Percentiles rank a stretch among this genome's conserved stretches.
These are phyloP conservation scores for Lemur catta DNA, from an alignment of 2,797 vertebrate genomes.

Conservation along the genomic window DNA sequence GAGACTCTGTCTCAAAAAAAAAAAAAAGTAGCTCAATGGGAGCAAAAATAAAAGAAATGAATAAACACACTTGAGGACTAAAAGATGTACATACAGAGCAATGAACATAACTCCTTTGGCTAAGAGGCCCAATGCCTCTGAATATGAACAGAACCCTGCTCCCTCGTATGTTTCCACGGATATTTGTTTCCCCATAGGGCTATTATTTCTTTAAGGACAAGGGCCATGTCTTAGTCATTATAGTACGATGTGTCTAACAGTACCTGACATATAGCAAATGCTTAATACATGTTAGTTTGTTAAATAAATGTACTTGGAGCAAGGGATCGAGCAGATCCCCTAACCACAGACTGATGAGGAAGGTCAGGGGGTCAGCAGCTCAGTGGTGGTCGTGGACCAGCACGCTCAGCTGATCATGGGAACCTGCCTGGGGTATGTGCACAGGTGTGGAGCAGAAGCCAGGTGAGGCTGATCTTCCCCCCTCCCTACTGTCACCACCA, in stretches of 20 bases:
- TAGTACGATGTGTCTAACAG: background rate
- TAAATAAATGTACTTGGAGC: background rate
- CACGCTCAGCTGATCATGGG: no score
- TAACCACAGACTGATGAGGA: background rate
- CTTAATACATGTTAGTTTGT: background rate
- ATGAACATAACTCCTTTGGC: background rate
- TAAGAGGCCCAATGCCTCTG: background rate
- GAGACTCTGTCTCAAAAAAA: background rate
- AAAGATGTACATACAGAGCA: background rate
- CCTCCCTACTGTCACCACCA: background rate
- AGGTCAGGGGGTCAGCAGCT: background rate
- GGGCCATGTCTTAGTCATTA: background rate
- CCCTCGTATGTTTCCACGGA: background rate
- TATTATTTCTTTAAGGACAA: background rate
- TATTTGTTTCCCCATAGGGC: background rate
- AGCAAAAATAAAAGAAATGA: slow-evolving; percentile 13
- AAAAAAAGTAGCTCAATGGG: background rate
- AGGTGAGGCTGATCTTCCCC: background rate
- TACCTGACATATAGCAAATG: background rate
- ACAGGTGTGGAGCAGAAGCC: background rate
- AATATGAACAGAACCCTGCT: background rate
- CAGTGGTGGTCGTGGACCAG: background rate
- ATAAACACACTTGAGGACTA: slow-evolving; percentile 13
- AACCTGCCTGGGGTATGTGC: background rate
- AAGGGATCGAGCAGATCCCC: background rate